Evolutionary conservation across 2,888 invertebrate species (phyloP), one percentile per base, ranked within the genome.

Genomic region (Conistra vaccinii): DNA sequence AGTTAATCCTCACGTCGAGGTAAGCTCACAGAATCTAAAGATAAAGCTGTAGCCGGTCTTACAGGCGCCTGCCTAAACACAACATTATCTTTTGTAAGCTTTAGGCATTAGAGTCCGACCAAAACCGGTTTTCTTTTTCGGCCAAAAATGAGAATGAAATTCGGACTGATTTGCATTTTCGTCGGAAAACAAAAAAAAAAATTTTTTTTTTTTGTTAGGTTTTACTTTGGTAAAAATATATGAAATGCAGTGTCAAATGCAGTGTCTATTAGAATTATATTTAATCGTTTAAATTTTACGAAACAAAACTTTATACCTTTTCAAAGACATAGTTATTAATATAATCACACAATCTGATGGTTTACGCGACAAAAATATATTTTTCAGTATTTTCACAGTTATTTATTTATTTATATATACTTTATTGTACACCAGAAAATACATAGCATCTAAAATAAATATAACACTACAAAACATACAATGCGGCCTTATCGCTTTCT

Each of bases 21-120:
- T 92, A 92, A 94, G 92, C 94, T 90, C 88, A 90, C 90, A 88
- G 89, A 91, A 93, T 92, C 92, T 86, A 89, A 89, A 91, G 92
- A 92, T 92, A 91, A 89, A 89, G 92, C 89, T 90, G 91, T 83
- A 87, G 85, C 84, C 78, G 84, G 85, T 85, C 85, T 72, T 78
- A 83, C 84, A 89, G 90, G 90, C 91, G 92, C 91, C 92, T 83
- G 84, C 73, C 45, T 60, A 79, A 78, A 80, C 80, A 78, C 69
- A 61, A 62, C 78, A 84, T 89, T 88, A 88, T 91, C 88, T 88
- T 72, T 72, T 78, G 73, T 84, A 10, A 72, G 74, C 77, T 82
- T 55, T 66, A 66, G 12, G 74, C 77, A 83, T 55, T 66, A 66
- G n/a, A 35, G n/a, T 20, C 2, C 12, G 3, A 66, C 10, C 55